Evolutionary conservation across 2,797 vertebrate genomes (phyloP), one percentile per base, ranked within the genome.

Genomic region (Gephyroberyx darwinii): DNA sequence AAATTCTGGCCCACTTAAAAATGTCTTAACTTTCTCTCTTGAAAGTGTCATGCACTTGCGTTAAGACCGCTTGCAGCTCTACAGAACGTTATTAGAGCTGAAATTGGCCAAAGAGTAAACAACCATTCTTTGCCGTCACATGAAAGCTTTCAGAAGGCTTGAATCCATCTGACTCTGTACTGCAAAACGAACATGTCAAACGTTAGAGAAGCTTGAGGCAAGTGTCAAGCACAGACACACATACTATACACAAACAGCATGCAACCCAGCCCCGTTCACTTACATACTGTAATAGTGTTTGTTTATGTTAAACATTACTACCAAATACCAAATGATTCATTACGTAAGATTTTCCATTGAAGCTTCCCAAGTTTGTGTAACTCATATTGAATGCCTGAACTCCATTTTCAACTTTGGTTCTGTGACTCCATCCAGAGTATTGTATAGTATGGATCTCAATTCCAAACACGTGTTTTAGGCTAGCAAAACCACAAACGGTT

Each of bases 391-490:
- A 41, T 13, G 39, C 39, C 39, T 41, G 39, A 10, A 41, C 39
- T 41, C 10, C 13, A 5, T 14, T 43, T 43, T 13, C 13, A 14
- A 43, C 41, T 3, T 14, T 14, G 17, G 47, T 19, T 48, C 47
- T 48, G 47, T 5, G 47, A 48, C 8, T n/a, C 7, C 17, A 1
- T 48, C 47, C 47, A 31, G 31, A 12, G 16, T 16, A 55, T 55
- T 33, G 1, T 26, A 26, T 4, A 26, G 26, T 26, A 55, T 6
- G 17, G 8, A 55, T 31, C 19, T 16, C n/a, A 33, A 63, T 48
- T 30, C 53, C 58, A 86, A 83, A 80, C 78, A 76, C 65, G 87
- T 82, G 83, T 81, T 83, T 82, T 68, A 71, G 19, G 50, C 63
- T 63, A 51, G 56, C 64, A 47, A 54, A 51, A 45, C 22, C 30